Evolutionary conservation across 2,797 vertebrate genomes (phyloP), one percentile per base, ranked within the genome.

Genomic region (Atherinosoma microstoma): DNA sequence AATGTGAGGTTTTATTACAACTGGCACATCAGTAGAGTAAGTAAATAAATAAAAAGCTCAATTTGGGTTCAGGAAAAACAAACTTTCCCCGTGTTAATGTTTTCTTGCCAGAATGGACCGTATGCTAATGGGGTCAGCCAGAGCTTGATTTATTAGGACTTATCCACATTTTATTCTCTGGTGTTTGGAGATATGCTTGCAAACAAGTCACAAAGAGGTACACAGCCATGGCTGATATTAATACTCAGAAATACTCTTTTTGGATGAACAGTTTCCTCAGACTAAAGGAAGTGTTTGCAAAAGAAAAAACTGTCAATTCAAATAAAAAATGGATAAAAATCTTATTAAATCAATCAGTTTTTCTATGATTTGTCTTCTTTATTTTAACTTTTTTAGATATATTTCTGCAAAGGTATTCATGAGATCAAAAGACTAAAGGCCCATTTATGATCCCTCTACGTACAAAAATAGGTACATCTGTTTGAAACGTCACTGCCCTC

Each of bases 1-100:
- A 22, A 15, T 58, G 35, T 63, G 12, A 58, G 7, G 18, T 85
- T 89, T 86, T 83, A 87, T 74, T 74, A 67, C 60, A 70, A 47
- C 75, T 80, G 69, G 84, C 85, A 56, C 65, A 15, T 57, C 16
- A 47, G 63, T 38, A 40, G 67, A 54, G 59, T 69, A 73, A 78
- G 5, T 32, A 32, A 35, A 35, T 6, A 6, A 35, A 35, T 9
- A 35, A 35, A 35, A 62, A 78, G 75, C 36, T 22, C 40, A 67
- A 47, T 67, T 51, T 72, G 49, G 73, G 53, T 49, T 75, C 22
- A 27, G n/a, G 20, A 67, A 51, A 60, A 70, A 53, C 35, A 68
- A 73, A 32, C 24, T 24, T 63, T 67, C 64, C 40, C 67, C 36
- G 36, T 42, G 57, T 70, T 47, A 70, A 61, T 3, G 1, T 51